Percentiles rank a stretch among this genome's conserved stretches.
Evolutionary conservation across 2,888 invertebrate genomes (phyloP).

Genomic region (Eumerus sabulonum): DNA sequence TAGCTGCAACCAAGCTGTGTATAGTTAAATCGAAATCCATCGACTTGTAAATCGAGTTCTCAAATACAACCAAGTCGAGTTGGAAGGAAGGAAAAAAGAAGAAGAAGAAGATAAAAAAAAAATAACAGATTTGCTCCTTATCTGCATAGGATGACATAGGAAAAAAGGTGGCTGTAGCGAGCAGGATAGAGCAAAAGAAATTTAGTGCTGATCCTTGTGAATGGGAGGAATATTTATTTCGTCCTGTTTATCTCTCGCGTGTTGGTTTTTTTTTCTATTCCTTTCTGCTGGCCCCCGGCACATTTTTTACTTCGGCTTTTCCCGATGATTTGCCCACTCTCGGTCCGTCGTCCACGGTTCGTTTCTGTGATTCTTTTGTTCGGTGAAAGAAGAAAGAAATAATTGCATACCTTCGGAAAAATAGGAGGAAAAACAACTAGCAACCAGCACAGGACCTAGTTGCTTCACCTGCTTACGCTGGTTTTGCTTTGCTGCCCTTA

Average conservation of each 20-base stretch:
- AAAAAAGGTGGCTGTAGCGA: slow-evolving; percentile 1
- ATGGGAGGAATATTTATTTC: slow-evolving; percentile 58
- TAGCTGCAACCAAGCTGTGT: slow-evolving; percentile 18
- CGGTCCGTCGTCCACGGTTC: not conserved
- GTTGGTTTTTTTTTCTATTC: slow-evolving; percentile 10
- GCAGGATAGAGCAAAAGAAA: slow-evolving; percentile 19
- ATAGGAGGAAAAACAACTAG: slow-evolving; percentile 50
- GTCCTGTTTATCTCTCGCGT: slow-evolving; percentile 51
- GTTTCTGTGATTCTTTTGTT: slow-evolving; percentile 33
- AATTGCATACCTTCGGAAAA: slow-evolving; percentile 64
- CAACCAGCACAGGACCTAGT: slow-evolving; percentile 4
- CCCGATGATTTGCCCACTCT: not conserved
- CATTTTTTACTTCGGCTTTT: no score
- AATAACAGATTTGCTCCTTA: no score
- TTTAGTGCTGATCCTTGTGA: slow-evolving; percentile 58
- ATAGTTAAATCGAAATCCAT: slow-evolving; percentile 3
- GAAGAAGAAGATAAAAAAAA: no score
- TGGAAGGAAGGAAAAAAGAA: no score
- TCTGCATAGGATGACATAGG: not conserved
- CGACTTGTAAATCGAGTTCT: slow-evolving; percentile 37
- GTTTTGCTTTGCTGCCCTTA: slow-evolving; percentile 34
- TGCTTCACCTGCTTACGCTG: slow-evolving; percentile 7
- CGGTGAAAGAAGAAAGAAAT: slow-evolving; percentile 49
- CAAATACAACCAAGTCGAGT: slow-evolving; percentile 8
- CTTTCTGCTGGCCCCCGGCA: not conserved